Evolutionary conservation across 2,888 invertebrate genomes (phyloP).

Genomic region (Leptopilina drosophilae): DNA sequence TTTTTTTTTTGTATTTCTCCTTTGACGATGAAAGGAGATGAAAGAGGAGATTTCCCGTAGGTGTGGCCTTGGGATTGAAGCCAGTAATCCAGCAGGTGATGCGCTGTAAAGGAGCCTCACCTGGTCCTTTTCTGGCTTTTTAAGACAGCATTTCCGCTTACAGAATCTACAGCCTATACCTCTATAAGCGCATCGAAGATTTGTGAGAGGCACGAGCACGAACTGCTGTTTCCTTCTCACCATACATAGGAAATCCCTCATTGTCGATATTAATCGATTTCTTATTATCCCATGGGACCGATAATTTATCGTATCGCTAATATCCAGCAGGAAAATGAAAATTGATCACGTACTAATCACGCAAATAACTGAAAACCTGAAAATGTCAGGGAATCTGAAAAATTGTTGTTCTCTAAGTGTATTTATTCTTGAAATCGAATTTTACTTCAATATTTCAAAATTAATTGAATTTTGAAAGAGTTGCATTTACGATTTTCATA

Average conservation of each 20-base stretch:
- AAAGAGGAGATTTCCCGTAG: neutral
- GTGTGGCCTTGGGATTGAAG: slow-evolving; percentile 13
- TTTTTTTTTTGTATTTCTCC: neutral
- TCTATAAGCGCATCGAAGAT: too few species aligned
- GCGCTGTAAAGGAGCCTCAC: slow-evolving; percentile 60
- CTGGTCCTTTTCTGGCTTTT: slow-evolving; percentile 60
- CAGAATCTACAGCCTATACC: slow-evolving; percentile 47
- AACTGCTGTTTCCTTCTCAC: slow-evolving; percentile 2
- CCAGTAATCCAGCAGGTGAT: slow-evolving; percentile 67
- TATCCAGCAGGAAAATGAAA: slow-evolving; percentile 16
- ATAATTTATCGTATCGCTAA: slow-evolving; percentile 44
- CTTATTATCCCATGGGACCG: slow-evolving; percentile 28
- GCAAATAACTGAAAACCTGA: too few species aligned
- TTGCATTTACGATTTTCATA: too few species aligned
- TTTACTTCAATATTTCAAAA: too few species aligned
- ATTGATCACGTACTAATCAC: slow-evolving; percentile 30
- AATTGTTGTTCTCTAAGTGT: too few species aligned
- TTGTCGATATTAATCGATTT: slow-evolving; percentile 45
- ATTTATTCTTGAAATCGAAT: too few species aligned
- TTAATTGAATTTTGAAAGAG: too few species aligned
- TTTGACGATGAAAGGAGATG: neutral
- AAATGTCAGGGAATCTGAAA: too few species aligned
- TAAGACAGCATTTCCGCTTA: slow-evolving; percentile 54
- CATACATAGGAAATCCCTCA: neutral
- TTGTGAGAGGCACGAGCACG: slow-evolving; percentile 14